Conservation (phyloP, 2,797 vertebrate species). For the Halcyon badia region DNA sequence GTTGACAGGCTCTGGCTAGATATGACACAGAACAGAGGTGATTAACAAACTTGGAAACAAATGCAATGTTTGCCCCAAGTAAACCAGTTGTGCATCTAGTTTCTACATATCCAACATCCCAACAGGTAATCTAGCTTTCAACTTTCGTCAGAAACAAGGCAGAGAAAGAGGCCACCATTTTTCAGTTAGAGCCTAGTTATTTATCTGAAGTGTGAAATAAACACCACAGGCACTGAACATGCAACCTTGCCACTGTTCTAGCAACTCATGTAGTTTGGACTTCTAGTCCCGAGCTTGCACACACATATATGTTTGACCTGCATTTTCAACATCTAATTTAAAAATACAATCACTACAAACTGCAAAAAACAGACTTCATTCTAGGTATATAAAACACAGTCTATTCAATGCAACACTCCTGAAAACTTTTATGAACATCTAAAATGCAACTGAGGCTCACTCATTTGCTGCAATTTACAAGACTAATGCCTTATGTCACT, state of each 20-base stretch:
- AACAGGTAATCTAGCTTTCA: neutral
- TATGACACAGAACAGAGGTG: neutral
- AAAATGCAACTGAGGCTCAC: neutral
- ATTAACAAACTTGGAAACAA: neutral
- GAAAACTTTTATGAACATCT: neutral
- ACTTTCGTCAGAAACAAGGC: neutral
- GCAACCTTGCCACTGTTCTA: neutral
- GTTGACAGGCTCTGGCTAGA: neutral
- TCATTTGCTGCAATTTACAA: neutral
- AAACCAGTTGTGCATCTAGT: neutral
- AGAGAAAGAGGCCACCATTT: neutral
- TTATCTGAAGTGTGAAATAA: neutral
- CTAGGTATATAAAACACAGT: neutral
- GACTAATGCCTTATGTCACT: neutral
- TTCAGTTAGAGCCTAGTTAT: neutral
- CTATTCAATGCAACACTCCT: neutral
- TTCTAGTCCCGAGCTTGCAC: neutral
- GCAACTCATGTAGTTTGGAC: neutral
- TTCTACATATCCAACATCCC: neutral
- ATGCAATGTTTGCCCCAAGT: neutral
- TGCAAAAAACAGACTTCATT: neutral
- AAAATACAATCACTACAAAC: neutral
- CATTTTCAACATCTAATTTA: neutral
- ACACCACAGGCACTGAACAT: neutral
- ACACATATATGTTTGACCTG: neutral